Evolutionary conservation across 2,888 invertebrate species (phyloP).

Genomic region (Fragum sueziense): DNA sequence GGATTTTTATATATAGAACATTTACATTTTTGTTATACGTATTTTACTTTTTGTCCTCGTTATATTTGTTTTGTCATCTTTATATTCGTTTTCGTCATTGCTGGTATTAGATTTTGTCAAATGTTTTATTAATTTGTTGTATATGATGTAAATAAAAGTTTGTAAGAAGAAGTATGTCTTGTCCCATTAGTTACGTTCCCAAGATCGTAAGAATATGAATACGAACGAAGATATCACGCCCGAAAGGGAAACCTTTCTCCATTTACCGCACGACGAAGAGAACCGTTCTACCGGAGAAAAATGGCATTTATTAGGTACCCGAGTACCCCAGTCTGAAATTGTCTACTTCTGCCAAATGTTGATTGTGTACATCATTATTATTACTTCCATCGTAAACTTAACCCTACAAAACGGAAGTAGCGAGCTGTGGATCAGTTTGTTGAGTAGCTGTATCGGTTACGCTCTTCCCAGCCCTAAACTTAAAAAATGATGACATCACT

Average conservation of each 20-base stretch:
- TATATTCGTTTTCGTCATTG: too few species aligned
- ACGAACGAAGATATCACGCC: neutral
- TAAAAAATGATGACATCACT: conserved; percentile 25
- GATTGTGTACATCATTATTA: conserved; percentile 46
- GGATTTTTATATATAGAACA: too few species aligned
- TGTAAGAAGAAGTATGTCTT: too few species aligned
- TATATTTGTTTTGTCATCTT: too few species aligned
- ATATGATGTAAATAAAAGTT: too few species aligned
- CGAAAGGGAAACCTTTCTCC: conserved; percentile 33
- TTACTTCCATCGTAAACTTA: conserved; percentile 49
- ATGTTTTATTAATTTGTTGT: too few species aligned
- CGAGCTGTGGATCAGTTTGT: conserved; percentile 41
- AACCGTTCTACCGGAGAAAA: conserved; percentile 27
- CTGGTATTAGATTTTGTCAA: too few species aligned
- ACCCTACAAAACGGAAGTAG: conserved; percentile 37
- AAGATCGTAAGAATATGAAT: conserved; percentile 30
- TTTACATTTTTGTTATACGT: too few species aligned
- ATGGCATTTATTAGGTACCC: conserved; percentile 47
- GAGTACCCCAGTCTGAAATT: conserved; percentile 49
- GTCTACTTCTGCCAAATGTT: conserved; percentile 57
- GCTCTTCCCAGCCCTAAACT: conserved; percentile 40
- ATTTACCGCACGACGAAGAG: conserved; percentile 22
- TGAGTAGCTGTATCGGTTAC: conserved; percentile 43
- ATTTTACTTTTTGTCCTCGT: too few species aligned
- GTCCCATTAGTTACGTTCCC: too few species aligned